A percentile compares a stretch with the other conserved stretches of the same genome.
phyloP scores from a whole-genome alignment of 1,140 invertebrate species.

The Colletes gigas region DNA sequence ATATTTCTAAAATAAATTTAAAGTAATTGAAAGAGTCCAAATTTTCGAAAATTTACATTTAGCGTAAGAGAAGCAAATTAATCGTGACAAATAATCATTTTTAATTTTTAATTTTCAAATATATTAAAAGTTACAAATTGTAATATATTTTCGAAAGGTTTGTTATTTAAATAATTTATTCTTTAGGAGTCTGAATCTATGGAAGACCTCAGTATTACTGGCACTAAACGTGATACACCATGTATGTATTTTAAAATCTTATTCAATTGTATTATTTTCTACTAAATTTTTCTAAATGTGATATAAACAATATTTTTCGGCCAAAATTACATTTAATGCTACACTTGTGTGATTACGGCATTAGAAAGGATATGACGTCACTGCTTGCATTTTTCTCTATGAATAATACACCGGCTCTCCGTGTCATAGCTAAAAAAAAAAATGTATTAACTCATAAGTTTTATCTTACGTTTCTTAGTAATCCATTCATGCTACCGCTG shows the following conservation, averaged over 20 bases:
- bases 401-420: conserved; percentile 42
- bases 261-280: not conserved
- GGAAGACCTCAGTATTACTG: conserved; percentile 80
- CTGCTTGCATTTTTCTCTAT: conserved; percentile 30
- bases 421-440: conserved; percentile 34
- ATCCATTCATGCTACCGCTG: not conserved
- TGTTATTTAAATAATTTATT: conserved; percentile 20
- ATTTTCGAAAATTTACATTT: not conserved
- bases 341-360: conserved; percentile 1
- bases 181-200: conserved; percentile 85
- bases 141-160: not conserved
- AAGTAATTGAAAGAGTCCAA: too few species aligned
- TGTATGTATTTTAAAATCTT: conserved; percentile 69
- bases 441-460: conserved; percentile 33
- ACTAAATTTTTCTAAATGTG: conserved; percentile 24
- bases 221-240: conserved; percentile 67
- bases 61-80: not conserved
- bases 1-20: not conserved
- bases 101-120: not conserved
- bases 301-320: conserved; percentile 10
- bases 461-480: conserved; percentile 6
- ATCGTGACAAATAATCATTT: not conserved
- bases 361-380: conserved; percentile 48
- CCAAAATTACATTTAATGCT: conserved; percentile 19
- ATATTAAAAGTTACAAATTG: too few species aligned